Conservation (phyloP, 2,797 vertebrate genomes). For the Botia kubotai region DNA sequence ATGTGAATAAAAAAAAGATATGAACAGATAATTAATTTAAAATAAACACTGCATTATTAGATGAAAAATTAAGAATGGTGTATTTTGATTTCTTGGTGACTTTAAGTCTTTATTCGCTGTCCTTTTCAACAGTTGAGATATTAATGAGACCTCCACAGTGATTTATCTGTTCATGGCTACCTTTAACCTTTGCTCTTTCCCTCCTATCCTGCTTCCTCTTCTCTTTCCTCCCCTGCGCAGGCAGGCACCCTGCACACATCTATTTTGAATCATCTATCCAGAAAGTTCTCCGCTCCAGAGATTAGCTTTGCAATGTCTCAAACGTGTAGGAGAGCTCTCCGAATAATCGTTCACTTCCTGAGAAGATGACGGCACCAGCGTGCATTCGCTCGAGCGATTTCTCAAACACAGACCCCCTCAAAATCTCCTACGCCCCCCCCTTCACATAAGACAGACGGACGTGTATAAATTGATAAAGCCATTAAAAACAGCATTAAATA, state of each 20-base stretch:
- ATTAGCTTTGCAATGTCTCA: slow-evolving; percentile 63
- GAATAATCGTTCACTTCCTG: slow-evolving; percentile 66
- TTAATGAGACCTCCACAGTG: not conserved
- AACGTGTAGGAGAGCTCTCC: slow-evolving; percentile 64
- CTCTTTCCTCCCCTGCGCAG: slow-evolving; percentile 61
- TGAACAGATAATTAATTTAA: too few relatives aligned
- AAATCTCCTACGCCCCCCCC: not conserved
- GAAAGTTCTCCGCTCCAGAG: slow-evolving; percentile 61
- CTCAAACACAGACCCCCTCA: slow-evolving; percentile 6
- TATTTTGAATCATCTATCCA: slow-evolving; percentile 68
- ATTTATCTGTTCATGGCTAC: not conserved
- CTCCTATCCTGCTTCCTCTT: slow-evolving; percentile 41
- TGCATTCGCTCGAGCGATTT: slow-evolving; percentile 42
- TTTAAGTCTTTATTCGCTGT: too few relatives aligned
- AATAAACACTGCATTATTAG: too few relatives aligned
- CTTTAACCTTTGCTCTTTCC: not conserved
- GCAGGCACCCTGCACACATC: slow-evolving; percentile 62
- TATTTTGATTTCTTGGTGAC: too few relatives aligned
- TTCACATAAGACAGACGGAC: not conserved
- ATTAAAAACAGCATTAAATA: not conserved
- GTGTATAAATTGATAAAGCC: slow-evolving; percentile 20
- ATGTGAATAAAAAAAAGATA: too few relatives aligned
- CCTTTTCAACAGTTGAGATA: not conserved
- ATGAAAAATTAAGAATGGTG: too few relatives aligned
- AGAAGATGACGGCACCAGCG: slow-evolving; percentile 40